Base-by-base conservation (phyloP, 1,140 invertebrate species). In the Drosophila lacteicornis region DNA sequence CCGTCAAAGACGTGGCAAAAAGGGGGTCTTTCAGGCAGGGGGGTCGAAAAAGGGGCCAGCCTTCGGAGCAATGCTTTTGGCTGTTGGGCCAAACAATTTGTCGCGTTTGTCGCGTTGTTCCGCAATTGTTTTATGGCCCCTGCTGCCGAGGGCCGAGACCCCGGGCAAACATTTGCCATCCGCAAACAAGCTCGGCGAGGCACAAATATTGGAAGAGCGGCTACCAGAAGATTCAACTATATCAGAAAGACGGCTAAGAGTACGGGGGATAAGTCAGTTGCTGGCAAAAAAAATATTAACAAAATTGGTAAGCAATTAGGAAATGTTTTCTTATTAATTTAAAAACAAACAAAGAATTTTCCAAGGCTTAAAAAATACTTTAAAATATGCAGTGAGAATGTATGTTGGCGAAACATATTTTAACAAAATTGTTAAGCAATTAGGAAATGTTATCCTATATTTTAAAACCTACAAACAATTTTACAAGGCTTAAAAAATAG, bases 81-180 rank as follows among this genome's bases (percentile, higher is more conserved):
- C 40, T 63, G 55, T 55, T 30, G 61, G 43, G 60, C 59, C 36
- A 85, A 68, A 69, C 80, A 82, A 87, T 87, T 74, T 79, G 75
- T 53, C 69, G 79, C 66, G 47, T 33, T 61, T 61, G 56, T 33
- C 65, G 56, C 45, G 40, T 79, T 57, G 79, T 86, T 87, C 83
- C 83, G 82, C 79, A 87, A 86, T 82, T 87, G 79, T 82, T 87
- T 82, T 82, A 65, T 61, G 82, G 46, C 47, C 67, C 15, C 38
- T 25, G 45, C 59, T 68, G 70, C 45, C 70, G 70, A 53, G 49
- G 67, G 40, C 68, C 68, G n/a, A 71, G 38, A 73, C 63, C 67
- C 65, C 63, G 13, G 30, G 30, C 67, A 58, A 71, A 71, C 51
- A 49, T 73, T 73, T 59, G 67, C 53, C 38, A 40, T 12, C 7